Evolutionary conservation across 2,113 vertebrate genomes (phyloP).

Genomic region (Lethenteron reissneri): DNA sequence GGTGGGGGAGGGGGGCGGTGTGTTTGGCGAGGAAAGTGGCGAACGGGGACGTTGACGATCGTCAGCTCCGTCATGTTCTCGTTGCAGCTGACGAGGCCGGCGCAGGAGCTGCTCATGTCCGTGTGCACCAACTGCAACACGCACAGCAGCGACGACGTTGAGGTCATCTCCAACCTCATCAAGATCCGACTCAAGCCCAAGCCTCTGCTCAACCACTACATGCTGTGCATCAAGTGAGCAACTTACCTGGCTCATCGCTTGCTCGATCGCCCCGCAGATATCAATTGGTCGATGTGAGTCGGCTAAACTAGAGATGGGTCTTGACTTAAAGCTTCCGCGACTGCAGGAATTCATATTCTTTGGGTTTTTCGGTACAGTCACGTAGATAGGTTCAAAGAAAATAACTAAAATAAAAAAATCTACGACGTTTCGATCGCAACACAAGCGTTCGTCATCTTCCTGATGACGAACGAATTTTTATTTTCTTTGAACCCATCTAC

Average conservation of each 20-base stretch:
- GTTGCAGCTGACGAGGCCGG: constrained; percentile 62
- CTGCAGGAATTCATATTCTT: too few species aligned
- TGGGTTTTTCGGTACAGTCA: too few species aligned
- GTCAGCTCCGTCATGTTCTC: neutral
- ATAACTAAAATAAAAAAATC: too few species aligned
- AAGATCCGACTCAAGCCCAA: constrained; percentile 96
- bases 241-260: neutral
- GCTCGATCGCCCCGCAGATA: neutral
- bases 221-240: constrained; percentile 62
- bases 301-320: too few species aligned
- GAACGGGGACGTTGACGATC: neutral
- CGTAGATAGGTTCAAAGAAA: too few species aligned
- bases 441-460: too few species aligned
- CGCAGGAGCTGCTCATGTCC: constrained; percentile 89
- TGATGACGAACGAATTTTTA: too few species aligned
- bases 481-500: too few species aligned
- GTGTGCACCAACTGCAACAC: constrained; percentile 82
- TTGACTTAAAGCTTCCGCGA: too few species aligned
- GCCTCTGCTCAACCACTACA: constrained; percentile 84
- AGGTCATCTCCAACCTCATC: constrained; percentile 81
- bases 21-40: neutral
- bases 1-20: too few species aligned
- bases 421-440: too few species aligned
- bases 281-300: too few species aligned
- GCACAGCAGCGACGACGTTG: constrained; percentile 69